Evolutionary conservation across 2,113 vertebrate species (phyloP), one percentile per base, ranked within the genome.

Genomic region (Aythya baeri): DNA sequence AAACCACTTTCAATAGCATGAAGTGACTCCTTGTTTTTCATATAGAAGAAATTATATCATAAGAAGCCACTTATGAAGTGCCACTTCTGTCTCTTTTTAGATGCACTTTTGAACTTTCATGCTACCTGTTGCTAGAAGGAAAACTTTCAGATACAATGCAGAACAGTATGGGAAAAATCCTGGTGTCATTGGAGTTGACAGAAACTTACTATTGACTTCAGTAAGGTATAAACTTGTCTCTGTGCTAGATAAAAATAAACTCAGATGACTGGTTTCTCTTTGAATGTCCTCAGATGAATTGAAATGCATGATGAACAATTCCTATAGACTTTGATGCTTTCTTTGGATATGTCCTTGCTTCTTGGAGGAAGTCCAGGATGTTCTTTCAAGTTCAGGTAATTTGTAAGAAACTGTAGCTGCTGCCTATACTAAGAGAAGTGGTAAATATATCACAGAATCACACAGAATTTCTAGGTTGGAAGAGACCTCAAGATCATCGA

Each of bases 251-350:
- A 77, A 83, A 91, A 92, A 82, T 66, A 80, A 86, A 71, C 11
- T 67, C 43, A 29, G 25, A 46, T 93, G 57, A 86, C 52, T 72
- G 76, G 6, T 46, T 79, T 91, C 66, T 94, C 54, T 78, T 86
- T 83, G 32, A 18, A 22, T 89, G 62, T 54, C 32, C 72, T 82
- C 67, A 89, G 46, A 90, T 34, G 49, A 79, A 67, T 15, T 36
- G n/a, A 79, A 96, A 86, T 63, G 49, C 58, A 68, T 12, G 26
- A 44, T 72, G 63, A 86, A 83, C 27, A 7, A 49, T 80, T 88
- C 82, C 79, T 96, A 67, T 50, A 59, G 67, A 74, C 22, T 80
- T 89, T 63, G 57, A 44, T 86, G 21, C 43, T 82, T 91, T 94
- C 63, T 83, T 94, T 78, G 57, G 31, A 27, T 86, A 43, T 86